Base-by-base conservation (phyloP, 2,888 invertebrate species). In the Lasioglossum oenotherae region DNA sequence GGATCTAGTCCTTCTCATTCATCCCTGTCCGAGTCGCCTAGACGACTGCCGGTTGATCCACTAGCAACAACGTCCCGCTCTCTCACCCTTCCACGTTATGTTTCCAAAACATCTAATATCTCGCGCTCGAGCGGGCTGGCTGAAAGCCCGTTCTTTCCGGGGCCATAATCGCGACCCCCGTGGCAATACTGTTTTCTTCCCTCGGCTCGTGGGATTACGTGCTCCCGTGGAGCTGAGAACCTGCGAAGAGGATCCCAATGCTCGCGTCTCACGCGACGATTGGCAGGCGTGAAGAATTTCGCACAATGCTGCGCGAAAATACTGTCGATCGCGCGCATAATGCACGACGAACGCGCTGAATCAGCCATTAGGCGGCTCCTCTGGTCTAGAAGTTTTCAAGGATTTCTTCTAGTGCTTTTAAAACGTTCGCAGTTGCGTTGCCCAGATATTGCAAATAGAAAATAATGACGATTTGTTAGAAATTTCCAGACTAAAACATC, bases 281-380 rank as follows among this genome's bases (percentile, higher is more conserved):
- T 93, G 93, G 92, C 93, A 93, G 93, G 92, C 94, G 93, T 93
- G 93, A 92, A 93, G 89, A 93, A 94, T 94, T 86, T 86, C 85
- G 91, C 88, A 93, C 93, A 94, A 94, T 93, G 89, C 90, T 85
- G 74, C 89, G 19, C 80, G 85, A 91, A 92, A 92, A 93, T 93
- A 92, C 91, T 90, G 92, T 92, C 92, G 92, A 93, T 93, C 78
- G 85, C 85, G 89, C 87, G 90, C 91, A 92, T 93, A 93, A 93
- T 92, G 91, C 89, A 87, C 84, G 89, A 86, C 87, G 87, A 90
- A 91, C 90, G 87, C 92, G 93, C 93, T 93, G 93, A 93, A 92
- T 93, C 93, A 92, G 92, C 91, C 90, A 92, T 92, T 92, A 90
- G 82, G 81, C 82, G 2, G 60, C 27, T 31, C 27, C 27, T 60